Percentiles rank a stretch among this genome's conserved stretches.
Evolutionary conservation across 2,797 vertebrate species (phyloP).

Genomic region (Zenarchopterus dispar): DNA sequence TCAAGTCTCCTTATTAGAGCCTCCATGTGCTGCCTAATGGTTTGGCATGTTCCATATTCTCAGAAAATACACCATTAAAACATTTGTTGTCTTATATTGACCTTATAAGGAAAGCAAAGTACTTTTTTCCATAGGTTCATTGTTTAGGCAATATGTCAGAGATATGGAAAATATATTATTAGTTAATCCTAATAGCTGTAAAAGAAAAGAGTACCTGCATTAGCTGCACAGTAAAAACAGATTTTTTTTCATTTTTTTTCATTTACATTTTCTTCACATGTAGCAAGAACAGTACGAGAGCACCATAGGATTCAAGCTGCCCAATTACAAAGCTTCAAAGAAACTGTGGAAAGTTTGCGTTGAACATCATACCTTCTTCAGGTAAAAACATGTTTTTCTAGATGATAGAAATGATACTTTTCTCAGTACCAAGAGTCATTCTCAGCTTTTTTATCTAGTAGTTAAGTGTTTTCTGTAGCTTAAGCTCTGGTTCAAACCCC

Average conservation of each 20-base stretch:
- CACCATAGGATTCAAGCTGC: conserved; percentile 93
- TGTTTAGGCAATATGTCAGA: too few species aligned
- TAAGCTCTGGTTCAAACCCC: conserved; percentile 34
- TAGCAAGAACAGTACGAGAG: conserved; percentile 95
- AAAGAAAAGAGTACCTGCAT: too few species aligned
- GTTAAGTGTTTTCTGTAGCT: conserved; percentile 47
- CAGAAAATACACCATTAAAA: too few species aligned
- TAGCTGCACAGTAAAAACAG: too few species aligned
- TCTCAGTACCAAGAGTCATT: conserved; percentile 39
- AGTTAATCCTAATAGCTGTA: too few species aligned
- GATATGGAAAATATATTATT: too few species aligned
- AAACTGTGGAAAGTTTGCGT: conserved; percentile 98
- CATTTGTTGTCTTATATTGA: too few species aligned
- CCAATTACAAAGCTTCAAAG: conserved; percentile 95
- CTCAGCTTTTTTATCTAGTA: conserved; percentile 19
- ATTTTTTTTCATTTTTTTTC: background rate
- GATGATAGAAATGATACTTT: conserved; percentile 17
- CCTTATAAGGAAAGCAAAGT: too few species aligned
- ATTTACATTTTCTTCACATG: conserved; percentile 29
- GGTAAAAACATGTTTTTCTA: conserved; percentile 76
- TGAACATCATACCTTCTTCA: conserved; percentile 97
- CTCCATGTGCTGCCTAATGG: too few species aligned
- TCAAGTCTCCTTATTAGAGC: too few species aligned
- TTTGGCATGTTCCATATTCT: too few species aligned
- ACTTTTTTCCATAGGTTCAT: too few species aligned